These are phyloP conservation scores for Pempheris klunzingeri DNA, from an alignment of 2,797 vertebrate genomes.

Conservation along the genomic window DNA sequence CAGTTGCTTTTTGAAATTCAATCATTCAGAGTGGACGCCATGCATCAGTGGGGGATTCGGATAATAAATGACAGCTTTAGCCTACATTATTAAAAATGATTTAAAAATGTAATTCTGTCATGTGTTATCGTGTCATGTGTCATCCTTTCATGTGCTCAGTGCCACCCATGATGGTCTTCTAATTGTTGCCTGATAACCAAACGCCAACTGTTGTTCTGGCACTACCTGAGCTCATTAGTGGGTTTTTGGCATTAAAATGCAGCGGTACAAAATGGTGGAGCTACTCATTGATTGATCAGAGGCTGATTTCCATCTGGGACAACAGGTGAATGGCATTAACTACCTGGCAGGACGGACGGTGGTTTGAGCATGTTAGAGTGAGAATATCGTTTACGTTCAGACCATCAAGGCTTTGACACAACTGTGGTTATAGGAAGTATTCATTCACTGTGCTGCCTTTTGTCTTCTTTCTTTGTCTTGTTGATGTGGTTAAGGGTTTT, in stretches of 20 bases:
- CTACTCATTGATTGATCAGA: conserved; percentile 16
- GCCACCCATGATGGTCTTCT: not conserved
- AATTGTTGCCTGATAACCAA: conserved; percentile 16
- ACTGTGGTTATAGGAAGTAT: no score
- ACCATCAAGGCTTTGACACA: no score
- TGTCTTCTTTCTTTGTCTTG: not conserved
- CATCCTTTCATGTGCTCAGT: not conserved
- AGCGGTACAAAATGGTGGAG: not conserved
- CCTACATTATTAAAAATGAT: not conserved
- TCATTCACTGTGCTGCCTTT: no score
- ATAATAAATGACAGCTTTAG: not conserved
- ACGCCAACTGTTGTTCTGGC: conserved; percentile 29
- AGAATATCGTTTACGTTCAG: no score
- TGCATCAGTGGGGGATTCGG: not conserved
- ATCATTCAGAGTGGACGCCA: not conserved
- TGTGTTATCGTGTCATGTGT: not conserved
- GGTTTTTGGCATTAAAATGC: conserved; percentile 10
- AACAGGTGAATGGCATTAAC: conserved; percentile 38
- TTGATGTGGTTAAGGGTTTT: not conserved
- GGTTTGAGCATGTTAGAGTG: not conserved
- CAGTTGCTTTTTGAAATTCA: not conserved
- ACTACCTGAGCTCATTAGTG: conserved; percentile 5
- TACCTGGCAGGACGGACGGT: conserved; percentile 1
- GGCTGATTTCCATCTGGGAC: conserved; percentile 41
- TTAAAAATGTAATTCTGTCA: not conserved